Conservation (phyloP, 2,888 invertebrate species). For the Dicranocentrus wangi region DNA sequence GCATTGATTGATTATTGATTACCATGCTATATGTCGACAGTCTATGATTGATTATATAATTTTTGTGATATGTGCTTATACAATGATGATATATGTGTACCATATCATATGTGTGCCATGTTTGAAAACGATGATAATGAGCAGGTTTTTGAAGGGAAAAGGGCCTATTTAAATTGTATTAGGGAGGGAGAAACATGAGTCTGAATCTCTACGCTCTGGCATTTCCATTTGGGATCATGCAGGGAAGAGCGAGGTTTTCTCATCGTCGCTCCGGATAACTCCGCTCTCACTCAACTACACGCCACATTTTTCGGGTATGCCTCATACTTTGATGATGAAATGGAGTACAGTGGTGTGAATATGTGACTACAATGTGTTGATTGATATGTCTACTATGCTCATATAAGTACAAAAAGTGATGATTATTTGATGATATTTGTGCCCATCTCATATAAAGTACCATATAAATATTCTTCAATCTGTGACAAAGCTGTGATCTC, state of each 20-base stretch:
- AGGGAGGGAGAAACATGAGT: slow-evolving; percentile 28
- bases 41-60: not conserved
- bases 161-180: not conserved
- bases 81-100: slow-evolving; percentile 10
- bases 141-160: slow-evolving; percentile 4
- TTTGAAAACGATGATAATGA: slow-evolving; percentile 13
- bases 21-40: not conserved
- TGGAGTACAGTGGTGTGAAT: slow-evolving; percentile 13
- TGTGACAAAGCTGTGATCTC: too few species aligned
- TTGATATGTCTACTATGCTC: not conserved
- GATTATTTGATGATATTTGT: too few species aligned
- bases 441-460: too few species aligned
- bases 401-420: too few species aligned
- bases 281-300: slow-evolving; percentile 8
- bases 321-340: slow-evolving; percentile 3
- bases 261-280: slow-evolving; percentile 33
- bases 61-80: slow-evolving; percentile 5
- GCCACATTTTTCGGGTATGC: slow-evolving; percentile 16
- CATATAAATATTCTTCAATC: too few species aligned
- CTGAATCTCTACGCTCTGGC: slow-evolving; percentile 14
- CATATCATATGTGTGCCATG: slow-evolving; percentile 28
- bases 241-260: not conserved
- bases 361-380: not conserved
- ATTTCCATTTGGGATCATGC: slow-evolving; percentile 14
- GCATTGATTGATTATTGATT: not conserved